phyloP scores from a whole-genome alignment of 2,888 invertebrate species.

The Schizotus pectinicornis region DNA sequence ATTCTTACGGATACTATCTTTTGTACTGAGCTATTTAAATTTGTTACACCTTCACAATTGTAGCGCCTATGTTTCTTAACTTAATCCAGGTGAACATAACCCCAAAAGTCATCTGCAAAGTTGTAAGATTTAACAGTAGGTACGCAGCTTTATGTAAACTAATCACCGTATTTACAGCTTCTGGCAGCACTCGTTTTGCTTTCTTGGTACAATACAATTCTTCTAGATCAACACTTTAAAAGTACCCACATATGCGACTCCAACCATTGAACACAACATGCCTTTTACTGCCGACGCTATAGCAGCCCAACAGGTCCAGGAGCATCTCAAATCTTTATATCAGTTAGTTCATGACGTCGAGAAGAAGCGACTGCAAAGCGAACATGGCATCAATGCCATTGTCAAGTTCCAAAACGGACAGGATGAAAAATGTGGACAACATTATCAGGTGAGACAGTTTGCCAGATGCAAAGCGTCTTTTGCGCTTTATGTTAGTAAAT shows the following conservation, averaged over 20 bases:
- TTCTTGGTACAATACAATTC: slow-evolving; percentile 63
- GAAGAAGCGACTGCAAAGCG: slow-evolving; percentile 78
- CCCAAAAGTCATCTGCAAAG: too few species aligned
- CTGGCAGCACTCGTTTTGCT: slow-evolving; percentile 52
- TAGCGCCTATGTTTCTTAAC: too few species aligned
- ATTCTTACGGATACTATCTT: too few species aligned
- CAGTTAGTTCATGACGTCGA: slow-evolving; percentile 82
- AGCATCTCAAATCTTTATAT: slow-evolving; percentile 79
- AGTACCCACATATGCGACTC: slow-evolving; percentile 24
- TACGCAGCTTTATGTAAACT: neutral
- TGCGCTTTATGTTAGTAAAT: too few species aligned
- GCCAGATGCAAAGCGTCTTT: neutral
- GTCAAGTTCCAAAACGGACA: slow-evolving; percentile 68
- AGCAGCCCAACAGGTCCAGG: slow-evolving; percentile 72
- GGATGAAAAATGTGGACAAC: slow-evolving; percentile 50
- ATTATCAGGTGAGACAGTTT: slow-evolving; percentile 45
- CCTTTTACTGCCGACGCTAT: slow-evolving; percentile 78
- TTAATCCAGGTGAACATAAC: too few species aligned
- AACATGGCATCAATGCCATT: slow-evolving; percentile 80
- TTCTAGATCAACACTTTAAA: slow-evolving; percentile 53
- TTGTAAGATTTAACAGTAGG: too few species aligned
- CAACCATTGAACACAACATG: slow-evolving; percentile 56
- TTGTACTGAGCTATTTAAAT: too few species aligned
- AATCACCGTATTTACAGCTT: slow-evolving; percentile 30
- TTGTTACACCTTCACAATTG: too few species aligned